These are phyloP conservation scores for Syngnathus scovelli DNA, from an alignment of 2,113 vertebrate genomes.

Conservation along the genomic window DNA sequence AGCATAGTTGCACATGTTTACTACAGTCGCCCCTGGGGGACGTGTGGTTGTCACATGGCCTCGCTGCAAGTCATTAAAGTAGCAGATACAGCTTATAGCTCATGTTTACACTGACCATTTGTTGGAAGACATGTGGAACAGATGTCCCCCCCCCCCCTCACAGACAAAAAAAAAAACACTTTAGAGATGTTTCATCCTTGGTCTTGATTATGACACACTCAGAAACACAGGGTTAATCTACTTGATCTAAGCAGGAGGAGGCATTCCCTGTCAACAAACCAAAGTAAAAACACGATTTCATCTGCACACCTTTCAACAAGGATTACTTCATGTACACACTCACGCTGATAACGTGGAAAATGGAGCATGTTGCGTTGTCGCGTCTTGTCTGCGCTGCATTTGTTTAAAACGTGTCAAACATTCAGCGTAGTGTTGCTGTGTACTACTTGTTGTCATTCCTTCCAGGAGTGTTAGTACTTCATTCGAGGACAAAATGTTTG, in stretches of 20 bases:
- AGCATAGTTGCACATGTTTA: slow-evolving; percentile 3
- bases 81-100: slow-evolving; percentile 10
- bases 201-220: slow-evolving; percentile 13
- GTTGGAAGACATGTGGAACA: slow-evolving; percentile 17
- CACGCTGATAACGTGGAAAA: slow-evolving; percentile 5
- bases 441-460: background rate
- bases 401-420: slow-evolving; percentile 12
- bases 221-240: slow-evolving; percentile 25
- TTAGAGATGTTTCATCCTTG: background rate
- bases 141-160: background rate
- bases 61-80: background rate
- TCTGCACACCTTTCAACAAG: slow-evolving; percentile 42
- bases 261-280: slow-evolving; percentile 13
- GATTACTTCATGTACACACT: slow-evolving; percentile 32
- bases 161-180: background rate
- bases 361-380: background rate
- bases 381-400: slow-evolving; percentile 11
- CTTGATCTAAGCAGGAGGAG: slow-evolving; percentile 24
- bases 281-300: slow-evolving; percentile 43
- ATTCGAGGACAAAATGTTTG: background rate
- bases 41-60: background rate
- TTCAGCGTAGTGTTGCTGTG: background rate
- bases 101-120: slow-evolving; percentile 17
- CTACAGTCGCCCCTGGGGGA: background rate
- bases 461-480: background rate